phyloP scores from a whole-genome alignment of 30 jellyfish, hydroid and myxozoan species.

The Hydractinia symbiolongicarpus region DNA sequence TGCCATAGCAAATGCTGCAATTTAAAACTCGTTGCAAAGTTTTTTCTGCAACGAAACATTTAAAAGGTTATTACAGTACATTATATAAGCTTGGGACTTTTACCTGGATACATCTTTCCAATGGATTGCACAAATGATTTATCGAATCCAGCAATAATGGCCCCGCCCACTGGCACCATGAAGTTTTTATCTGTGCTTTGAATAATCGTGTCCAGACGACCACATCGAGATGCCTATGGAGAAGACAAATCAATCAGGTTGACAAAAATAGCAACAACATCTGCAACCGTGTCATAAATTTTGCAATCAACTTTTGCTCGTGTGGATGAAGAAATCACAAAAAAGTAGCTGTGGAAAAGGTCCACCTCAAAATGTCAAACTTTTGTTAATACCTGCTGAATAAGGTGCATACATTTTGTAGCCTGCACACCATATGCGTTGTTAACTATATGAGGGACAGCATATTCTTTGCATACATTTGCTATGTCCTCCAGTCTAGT shows the following conservation, averaged over 20 bases:
- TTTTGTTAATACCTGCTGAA: constrained; percentile 59
- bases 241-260: neutral
- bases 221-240: constrained; percentile 69
- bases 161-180: constrained; percentile 99
- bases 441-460: constrained; percentile 75
- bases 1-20: too few relatives aligned
- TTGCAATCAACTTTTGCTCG: too few relatives aligned
- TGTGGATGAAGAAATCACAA: too few relatives aligned
- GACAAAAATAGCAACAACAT: neutral
- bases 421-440: constrained; percentile 96
- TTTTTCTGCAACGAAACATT: too few relatives aligned
- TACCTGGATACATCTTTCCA: constrained; percentile 90
- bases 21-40: too few relatives aligned
- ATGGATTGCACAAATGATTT: constrained; percentile 38
- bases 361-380: neutral
- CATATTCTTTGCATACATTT: constrained; percentile 46
- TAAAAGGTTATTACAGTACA: too few relatives aligned
- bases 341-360: too few relatives aligned
- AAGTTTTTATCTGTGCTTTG: constrained; percentile 97
- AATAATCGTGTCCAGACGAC: constrained; percentile 77
- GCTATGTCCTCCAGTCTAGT: constrained; percentile 81
- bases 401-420: constrained; percentile 78
- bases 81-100: too few relatives aligned
- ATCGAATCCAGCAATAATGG: constrained; percentile 78
- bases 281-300: too few relatives aligned